Percentiles rank a stretch among this genome's conserved stretches.
Evolutionary conservation across 2,113 vertebrate genomes (phyloP).

Genomic region (Arenaria interpres): DNA sequence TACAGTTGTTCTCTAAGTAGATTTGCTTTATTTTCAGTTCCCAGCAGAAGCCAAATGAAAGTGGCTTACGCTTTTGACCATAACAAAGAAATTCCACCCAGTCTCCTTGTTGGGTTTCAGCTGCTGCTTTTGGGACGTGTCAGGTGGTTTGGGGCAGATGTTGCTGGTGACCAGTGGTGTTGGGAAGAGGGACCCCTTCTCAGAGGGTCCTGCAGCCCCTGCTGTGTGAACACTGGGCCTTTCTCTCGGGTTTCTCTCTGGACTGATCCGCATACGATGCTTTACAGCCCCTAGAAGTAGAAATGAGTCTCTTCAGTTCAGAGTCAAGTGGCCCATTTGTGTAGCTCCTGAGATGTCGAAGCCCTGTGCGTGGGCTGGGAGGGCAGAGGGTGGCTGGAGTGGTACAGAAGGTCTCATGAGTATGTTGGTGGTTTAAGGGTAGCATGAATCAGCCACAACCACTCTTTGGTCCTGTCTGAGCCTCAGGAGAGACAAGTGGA

Average conservation of each 20-base stretch:
- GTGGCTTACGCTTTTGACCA: background rate
- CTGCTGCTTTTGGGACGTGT: background rate
- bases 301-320: background rate
- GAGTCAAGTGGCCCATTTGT: background rate
- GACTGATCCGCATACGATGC: rapidly evolving
- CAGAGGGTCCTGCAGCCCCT: background rate
- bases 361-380: rapidly evolving
- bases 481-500: background rate
- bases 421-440: background rate
- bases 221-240: background rate
- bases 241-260: background rate
- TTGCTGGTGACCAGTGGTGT: rapidly evolving
- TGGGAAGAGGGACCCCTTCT: background rate
- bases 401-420: background rate
- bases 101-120: background rate
- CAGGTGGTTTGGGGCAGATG: background rate
- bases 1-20: conserved; percentile 16
- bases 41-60: conserved; percentile 1
- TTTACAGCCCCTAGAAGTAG: background rate
- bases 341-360: background rate
- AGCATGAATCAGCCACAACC: background rate
- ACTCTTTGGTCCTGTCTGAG: background rate
- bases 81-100: background rate
- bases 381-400: no score
- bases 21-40: conserved; percentile 40